Base-by-base conservation (phyloP, 2,113 vertebrate species). In the Vulpes ferrilata region DNA sequence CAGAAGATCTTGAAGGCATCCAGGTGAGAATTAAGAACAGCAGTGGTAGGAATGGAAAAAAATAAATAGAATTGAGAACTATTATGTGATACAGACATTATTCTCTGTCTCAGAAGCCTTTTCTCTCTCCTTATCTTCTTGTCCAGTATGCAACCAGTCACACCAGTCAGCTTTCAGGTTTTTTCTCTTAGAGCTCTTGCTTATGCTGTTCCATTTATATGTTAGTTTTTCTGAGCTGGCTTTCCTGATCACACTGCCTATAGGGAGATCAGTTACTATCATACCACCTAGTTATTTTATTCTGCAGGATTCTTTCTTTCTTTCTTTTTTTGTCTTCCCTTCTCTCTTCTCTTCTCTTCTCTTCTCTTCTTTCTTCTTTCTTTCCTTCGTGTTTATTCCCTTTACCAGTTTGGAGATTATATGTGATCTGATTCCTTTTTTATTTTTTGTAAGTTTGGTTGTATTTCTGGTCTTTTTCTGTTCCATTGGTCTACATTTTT, bases 401-500 rank as follows among this genome's bases (percentile, higher is more conserved):
- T 19, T 86, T 93, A 67, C 30, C 86, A 53, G 32, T 79, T 85
- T 62, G 74, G 30, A 65, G 71, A 30, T 86, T 90, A 25, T 67
- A 65, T 90, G 32, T 0, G 32, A 2, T 81, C 51, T 82, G 48
- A 35, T 22, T 83, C 30, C 59, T 90, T 43, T 65, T 76, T 74
- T 84, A 15, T n/a, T 51, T 93, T 71, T 93, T 80, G 17, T 64
- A 51, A 25, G 3, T 53, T 10, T 69, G 35, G 51, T 30, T 92
- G 25, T 73, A 22, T 81, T 82, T 93, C 32, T 97, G 15, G 5
- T 95, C 16, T 92, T 59, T 71, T 76, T 88, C 32, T 93, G 27
- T 95, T 89, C 12, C 3, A 9, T 79, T 95, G 32, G 35, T 85
- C 23, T 88, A 23, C 62, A 11, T 71, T 43, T 8, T 88, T 88